Evolutionary conservation across 1,140 invertebrate species (phyloP), one percentile per base, ranked within the genome.

Genomic region (Diachasmimorpha longicaudata): DNA sequence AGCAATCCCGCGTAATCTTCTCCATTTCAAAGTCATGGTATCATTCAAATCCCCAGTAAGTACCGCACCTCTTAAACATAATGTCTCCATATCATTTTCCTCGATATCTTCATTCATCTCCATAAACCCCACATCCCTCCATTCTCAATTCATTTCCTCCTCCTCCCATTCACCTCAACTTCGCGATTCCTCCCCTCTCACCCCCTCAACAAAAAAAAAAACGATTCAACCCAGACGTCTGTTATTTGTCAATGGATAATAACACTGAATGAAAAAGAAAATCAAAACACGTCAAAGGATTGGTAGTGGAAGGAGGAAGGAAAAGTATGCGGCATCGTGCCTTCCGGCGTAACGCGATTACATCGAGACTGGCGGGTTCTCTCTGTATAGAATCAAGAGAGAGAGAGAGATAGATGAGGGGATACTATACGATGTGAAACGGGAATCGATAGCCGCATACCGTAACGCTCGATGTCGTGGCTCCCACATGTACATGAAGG

Each of bases 341-440:
- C 79, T 84, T 81, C 74, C 78, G 82, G 72, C 81, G 80, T 83
- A 83, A 84, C 81, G 74, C 80, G 83, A 84, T 84, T 84, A 83
- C 79, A 79, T 80, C 66, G 81, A 82, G 66, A 69, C 75, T 48
- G 72, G 55, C 14, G 70, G 23, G 23, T 4, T 46, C 71, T 44
- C n/a, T 37, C 25, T 77, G 48, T 77, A 31, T 48, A 71, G 70
- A 21, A 36, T 37, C 55, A n/a, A 44, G 39, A 42, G 63, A 63
- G 52, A 44, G 39, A 42, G 63, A 63, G 52, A 10, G 52, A 6
- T 31, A 31, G 31, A 6, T 31, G 21, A 16, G 8, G 52, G 52
- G 52, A 58, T 25, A 63, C 58, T 69, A 19, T 77, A 77, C 63
- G 46, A 16, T 68, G 66, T 46, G 70, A 52, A 74, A 68, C 67